Conservation (phyloP, 53 echinoderm and acorn worm species). For the Mesocentrotus franciscanus region DNA sequence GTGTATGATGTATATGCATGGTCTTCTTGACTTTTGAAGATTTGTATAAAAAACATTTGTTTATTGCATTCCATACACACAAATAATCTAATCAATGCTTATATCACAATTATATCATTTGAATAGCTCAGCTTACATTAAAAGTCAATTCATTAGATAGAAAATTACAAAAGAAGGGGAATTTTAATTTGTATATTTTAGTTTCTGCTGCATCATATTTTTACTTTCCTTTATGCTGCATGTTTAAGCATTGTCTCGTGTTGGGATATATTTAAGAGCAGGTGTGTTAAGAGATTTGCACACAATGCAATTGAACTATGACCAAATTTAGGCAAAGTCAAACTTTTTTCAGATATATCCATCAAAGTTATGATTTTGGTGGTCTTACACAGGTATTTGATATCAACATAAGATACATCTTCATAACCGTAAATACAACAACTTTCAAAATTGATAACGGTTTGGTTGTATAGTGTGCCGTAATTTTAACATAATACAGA, state of each 20-base stretch:
- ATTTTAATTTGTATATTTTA: slow-evolving; percentile 36
- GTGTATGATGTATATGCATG: slow-evolving; percentile 13
- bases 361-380: no score
- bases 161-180: neutral
- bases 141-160: neutral
- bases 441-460: no score
- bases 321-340: neutral
- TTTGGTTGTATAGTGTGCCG: no score
- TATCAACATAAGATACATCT: no score
- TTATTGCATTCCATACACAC: slow-evolving; percentile 32
- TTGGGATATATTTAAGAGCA: neutral
- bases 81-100: neutral
- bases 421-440: no score
- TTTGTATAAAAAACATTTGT: neutral
- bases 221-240: neutral
- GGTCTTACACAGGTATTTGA: no score
- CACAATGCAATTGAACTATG: neutral
- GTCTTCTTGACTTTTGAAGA: neutral
- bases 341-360: neutral
- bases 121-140: neutral
- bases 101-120: neutral
- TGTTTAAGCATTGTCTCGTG: neutral
- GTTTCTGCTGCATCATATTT: slow-evolving; percentile 32
- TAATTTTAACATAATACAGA: no score
- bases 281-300: neutral